Base-by-base conservation (phyloP, 2,113 vertebrate genomes). In the Lepus americanus region DNA sequence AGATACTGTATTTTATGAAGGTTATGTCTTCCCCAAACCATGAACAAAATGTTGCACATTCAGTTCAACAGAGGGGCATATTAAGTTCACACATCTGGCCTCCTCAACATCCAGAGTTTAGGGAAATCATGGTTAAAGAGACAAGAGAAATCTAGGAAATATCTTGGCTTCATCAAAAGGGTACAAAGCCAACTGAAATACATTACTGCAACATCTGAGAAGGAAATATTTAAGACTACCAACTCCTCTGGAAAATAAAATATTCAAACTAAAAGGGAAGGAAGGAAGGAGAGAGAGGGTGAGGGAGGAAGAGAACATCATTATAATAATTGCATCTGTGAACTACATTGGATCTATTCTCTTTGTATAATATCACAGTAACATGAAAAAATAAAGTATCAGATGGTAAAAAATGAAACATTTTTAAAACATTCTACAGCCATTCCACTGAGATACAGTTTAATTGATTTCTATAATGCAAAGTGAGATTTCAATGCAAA, bases 401-500 rank as follows among this genome's bases (percentile, higher is more conserved):
- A 44, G 44, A 44, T 44, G 44, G 44, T 44, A 44, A 88, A 67
- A 93, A 84, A 66, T 22, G 64, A 87, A 79, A 67, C 8, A 77
- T 39, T 90, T 25, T 44, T 6, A 14, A 17, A 44, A 44, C 44
- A 44, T 44, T 44, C 44, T 85, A 17, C 59, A 59, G 77, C 55
- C 36, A 93, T 84, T 90, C 78, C 36, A 91, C 1, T 79, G 44
- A 87, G 87, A 44, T 70, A 36, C 1, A 78, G 55, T 66, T 27
- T 78, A 85, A 23, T 78, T 25, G 88, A 16, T 74, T 87, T 95
- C 83, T 90, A 86, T 17, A 59, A 8, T n/a, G 4, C 14, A 55
- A 84, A 70, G 74, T 86, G 36, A 87, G 39, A 70, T 92, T 93
- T 90, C 77, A 91, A 84, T 44, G 51, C 9, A 87, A 78, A 90